These are phyloP conservation scores for Hetaerina americana DNA, from an alignment of 1,140 invertebrate species.

Conservation along the genomic window DNA sequence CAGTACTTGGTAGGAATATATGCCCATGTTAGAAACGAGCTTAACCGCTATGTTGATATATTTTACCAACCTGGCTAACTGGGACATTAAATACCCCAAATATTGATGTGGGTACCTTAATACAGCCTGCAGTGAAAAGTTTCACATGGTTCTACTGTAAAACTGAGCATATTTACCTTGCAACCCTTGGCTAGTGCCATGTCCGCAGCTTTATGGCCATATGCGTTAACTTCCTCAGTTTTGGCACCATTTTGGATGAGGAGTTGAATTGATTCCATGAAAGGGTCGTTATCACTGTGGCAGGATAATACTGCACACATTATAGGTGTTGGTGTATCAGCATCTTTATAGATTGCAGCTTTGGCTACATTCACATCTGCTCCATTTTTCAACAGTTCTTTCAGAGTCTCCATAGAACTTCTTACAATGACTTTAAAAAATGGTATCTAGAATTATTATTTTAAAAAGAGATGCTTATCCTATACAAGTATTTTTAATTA, in stretches of 20 bases:
- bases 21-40: too few species aligned
- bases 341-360: background rate
- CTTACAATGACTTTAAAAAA: background rate
- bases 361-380: background rate
- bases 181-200: background rate
- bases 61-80: too few species aligned
- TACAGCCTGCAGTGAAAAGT: too few species aligned
- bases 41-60: too few species aligned
- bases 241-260: background rate
- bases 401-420: background rate
- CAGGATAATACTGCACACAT: background rate
- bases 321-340: background rate
- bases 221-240: background rate
- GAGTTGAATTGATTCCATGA: background rate
- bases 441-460: too few species aligned
- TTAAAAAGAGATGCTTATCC: too few species aligned
- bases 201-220: background rate
- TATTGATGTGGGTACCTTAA: too few species aligned
- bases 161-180: too few species aligned
- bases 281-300: background rate
- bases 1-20: too few species aligned
- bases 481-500: too few species aligned
- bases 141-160: too few species aligned
- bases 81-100: too few species aligned
- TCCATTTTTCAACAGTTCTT: background rate